phyloP scores from a whole-genome alignment of 2,888 invertebrate genomes.

The Malachius bipustulatus region DNA sequence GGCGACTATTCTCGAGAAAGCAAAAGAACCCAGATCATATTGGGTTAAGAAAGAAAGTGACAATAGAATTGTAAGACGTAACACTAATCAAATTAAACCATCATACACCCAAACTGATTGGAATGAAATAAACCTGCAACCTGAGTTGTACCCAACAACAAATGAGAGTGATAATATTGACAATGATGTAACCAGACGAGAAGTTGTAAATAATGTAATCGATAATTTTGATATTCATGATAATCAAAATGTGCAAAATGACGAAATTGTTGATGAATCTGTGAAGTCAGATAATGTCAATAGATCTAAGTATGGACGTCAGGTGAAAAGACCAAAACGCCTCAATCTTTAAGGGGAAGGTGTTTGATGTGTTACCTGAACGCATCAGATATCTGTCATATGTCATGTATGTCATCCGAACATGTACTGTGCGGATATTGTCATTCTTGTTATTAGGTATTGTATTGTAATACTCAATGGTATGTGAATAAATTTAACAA shows the following conservation, averaged over 20 bases:
- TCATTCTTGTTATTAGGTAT: no score
- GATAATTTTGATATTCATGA: not conserved
- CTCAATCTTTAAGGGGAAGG: slow-evolving; percentile 1
- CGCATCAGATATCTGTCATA: no score
- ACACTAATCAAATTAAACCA: not conserved
- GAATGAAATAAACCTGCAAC: not conserved
- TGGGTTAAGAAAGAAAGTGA: slow-evolving; percentile 15
- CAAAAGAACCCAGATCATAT: slow-evolving; percentile 15
- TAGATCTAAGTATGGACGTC: slow-evolving; percentile 1
- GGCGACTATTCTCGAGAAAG: slow-evolving; percentile 16
- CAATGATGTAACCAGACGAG: no score
- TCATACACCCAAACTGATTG: not conserved
- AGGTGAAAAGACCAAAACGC: not conserved
- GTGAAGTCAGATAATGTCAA: not conserved
- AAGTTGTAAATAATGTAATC: no score
- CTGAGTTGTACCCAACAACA: not conserved
- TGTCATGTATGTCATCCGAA: no score
- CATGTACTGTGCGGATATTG: no score
- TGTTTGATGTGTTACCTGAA: no score
- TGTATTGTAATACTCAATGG: no score
- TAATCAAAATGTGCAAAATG: not conserved
- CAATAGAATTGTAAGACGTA: slow-evolving; percentile 11
- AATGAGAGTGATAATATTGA: not conserved
- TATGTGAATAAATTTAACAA: no score
- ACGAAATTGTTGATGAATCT: not conserved